Base-by-base conservation (phyloP, 2,797 vertebrate genomes). In the Enteromius argenteus region DNA sequence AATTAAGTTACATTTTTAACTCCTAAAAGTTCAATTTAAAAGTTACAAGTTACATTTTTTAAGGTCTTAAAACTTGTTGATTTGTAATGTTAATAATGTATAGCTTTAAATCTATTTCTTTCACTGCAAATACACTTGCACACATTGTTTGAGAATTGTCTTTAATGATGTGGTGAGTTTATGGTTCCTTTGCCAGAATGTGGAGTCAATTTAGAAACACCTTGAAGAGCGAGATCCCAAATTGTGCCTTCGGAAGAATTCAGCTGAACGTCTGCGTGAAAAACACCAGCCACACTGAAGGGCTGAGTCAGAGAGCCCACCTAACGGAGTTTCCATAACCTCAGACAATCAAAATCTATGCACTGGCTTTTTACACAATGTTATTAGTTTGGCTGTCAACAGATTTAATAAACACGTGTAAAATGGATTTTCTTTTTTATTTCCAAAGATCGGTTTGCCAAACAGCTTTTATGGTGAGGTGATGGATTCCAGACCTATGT, bases 271-370 rank as follows among this genome's bases (percentile, higher is more conserved):
- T 11, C 23, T 32, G 27, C 19, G 56, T 1, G 56, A 37, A 35
- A 72, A 62, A 60, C 82, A 51, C 27, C 71, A 76, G 62, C 37
- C 78, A 56, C 19, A 32, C 23, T 14, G 42, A 30, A 73, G 39
- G 64, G 3, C 32, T 74, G 77, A 74, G 69, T 74, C 53, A 66
- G 19, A 76, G 7, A 56, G 67, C 76, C 67, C 53, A 80, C 30
- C 46, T 62, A 81, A 75, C 42, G 42, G 8, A 81, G 75, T 89
- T 89, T 86, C 84, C 86, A 86, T 84, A 84, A 84, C 75, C 87
- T 88, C 79, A 89, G 85, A 73, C 78, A 19, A 67, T 67, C 46
- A 79, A 75, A 81, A 85, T 76, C 71, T 64, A 85, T 67, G n/a
- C 73, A 79, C 53, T 62, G 46, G 32, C 1, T 30, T 79, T 72